Percentiles rank a stretch among this genome's conserved stretches.
Conservation (phyloP, 2,113 vertebrate genomes). For the Pachypanchax playfairii region DNA sequence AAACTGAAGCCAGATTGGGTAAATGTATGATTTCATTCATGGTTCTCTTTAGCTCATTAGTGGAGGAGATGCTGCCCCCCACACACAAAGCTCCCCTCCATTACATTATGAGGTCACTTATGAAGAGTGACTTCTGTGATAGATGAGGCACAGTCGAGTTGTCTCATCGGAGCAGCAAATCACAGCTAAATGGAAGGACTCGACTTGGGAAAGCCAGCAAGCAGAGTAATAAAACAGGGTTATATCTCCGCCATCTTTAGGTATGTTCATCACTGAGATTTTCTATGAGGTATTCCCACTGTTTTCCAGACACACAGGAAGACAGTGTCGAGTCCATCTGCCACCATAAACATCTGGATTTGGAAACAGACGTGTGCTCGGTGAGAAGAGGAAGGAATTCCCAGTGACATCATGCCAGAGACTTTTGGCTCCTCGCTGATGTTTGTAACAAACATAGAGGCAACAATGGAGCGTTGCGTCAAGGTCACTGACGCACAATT, state of each 20-base stretch:
- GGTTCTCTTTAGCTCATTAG: constrained; percentile 38
- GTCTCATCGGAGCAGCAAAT: not conserved
- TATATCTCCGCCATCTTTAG: no score
- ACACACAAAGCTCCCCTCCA: constrained; percentile 3
- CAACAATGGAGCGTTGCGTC: constrained; percentile 38
- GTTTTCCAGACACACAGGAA: constrained; percentile 60
- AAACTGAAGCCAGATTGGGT: constrained; percentile 33
- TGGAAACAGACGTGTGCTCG: constrained; percentile 18
- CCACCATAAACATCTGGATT: constrained; percentile 49
- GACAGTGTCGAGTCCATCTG: constrained; percentile 50
- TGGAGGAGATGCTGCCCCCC: constrained; percentile 24
- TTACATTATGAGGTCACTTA: constrained; percentile 41
- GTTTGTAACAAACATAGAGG: constrained; percentile 48
- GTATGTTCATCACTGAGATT: no score
- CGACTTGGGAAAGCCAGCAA: no score
- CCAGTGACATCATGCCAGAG: constrained; percentile 56
- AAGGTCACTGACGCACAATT: no score
- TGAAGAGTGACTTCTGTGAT: constrained; percentile 20
- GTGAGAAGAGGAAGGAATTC: constrained; percentile 59
- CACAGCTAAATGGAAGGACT: not conserved
- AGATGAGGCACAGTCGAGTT: not conserved
- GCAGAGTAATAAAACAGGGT: no score
- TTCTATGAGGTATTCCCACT: constrained; percentile 21
- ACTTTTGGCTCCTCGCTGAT: constrained; percentile 47
- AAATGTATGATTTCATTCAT: constrained; percentile 39